Evolutionary conservation across 2,888 invertebrate genomes (phyloP).

Genomic region (Ectemnius cavifrons): DNA sequence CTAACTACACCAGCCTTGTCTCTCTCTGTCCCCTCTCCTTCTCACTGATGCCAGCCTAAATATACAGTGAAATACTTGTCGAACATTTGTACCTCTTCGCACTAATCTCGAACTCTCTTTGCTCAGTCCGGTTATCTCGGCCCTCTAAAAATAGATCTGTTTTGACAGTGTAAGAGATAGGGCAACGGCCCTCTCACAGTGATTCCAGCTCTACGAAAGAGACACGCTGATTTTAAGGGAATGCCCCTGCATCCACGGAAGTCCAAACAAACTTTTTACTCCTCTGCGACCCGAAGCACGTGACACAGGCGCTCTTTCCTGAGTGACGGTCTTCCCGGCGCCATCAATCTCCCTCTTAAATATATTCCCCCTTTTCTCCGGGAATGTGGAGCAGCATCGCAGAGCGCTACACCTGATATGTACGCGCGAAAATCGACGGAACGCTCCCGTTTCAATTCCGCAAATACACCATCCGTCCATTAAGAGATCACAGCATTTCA

Average conservation of each 20-base stretch:
- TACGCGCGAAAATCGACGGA: constrained; percentile 10
- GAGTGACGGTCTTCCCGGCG: neutral
- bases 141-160: constrained; percentile 13
- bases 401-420: neutral
- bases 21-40: neutral
- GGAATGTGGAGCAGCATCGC: too few species aligned
- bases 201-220: constrained; percentile 12
- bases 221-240: constrained; percentile 18
- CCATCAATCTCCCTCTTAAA: constrained; percentile 28
- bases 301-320: constrained; percentile 10
- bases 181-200: neutral
- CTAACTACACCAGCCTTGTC: constrained; percentile 1
- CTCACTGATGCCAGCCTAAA: too few species aligned
- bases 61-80: too few species aligned
- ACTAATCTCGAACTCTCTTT: constrained; percentile 2
- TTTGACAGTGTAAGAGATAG: constrained; percentile 21
- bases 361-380: neutral
- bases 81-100: neutral
- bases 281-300: neutral
- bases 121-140: constrained; percentile 14
- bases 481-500: constrained; percentile 42
- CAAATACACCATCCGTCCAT: constrained; percentile 17
- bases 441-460: constrained; percentile 10
- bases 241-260: constrained; percentile 32
- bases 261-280: constrained; percentile 44